Evolutionary conservation across 2,888 invertebrate species (phyloP), one percentile per base, ranked within the genome.

Genomic region (Drosophila tripunctata): DNA sequence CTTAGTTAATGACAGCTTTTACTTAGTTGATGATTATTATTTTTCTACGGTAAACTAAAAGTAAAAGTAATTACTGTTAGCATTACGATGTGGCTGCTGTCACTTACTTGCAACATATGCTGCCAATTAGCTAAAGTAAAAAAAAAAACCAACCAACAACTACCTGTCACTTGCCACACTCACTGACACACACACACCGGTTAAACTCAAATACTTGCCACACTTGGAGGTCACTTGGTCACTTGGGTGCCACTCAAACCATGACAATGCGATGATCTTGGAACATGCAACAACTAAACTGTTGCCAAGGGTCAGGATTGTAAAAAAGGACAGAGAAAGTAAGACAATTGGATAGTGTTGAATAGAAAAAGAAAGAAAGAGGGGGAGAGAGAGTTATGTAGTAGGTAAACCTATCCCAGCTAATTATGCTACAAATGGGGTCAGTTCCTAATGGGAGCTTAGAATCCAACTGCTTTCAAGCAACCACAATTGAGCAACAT

Each of bases 61-160:
- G 61, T 51, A 48, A 36, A 60, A 60, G 63, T 72, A 72, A 72
- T 72, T 72, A 67, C 43, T 21, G 24, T 51, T 38, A 12, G 35
- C 30, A 50, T 44, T 51, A 22, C 19, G 27, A 38, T 54, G 47
- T 35, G 30, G 30, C 41, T 45, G 31, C 44, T 30, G 30, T 3
- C 33, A 24, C 31, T 31, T 48, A 50, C 51, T 27, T 54, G 60
- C 61, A 66, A 47, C 55, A 41, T 44, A 41, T 31, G 72, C 58
- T 43, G 62, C 30, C 73, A 72, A 72, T 73, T 72, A 72, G 72
- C 67, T 57, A 72, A 72, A 55, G 67, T 57, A 27, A 64, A 33
- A 58, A n/a, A n/a, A n/a, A n/a, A n/a, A n/a, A n/a, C n/a, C n/a
- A n/a, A n/a, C n/a, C n/a, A n/a, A n/a, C n/a, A n/a, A 55, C 24